Evolutionary conservation across 2,797 vertebrate species (phyloP).

Genomic region (Acipenser oxyrinchus): DNA sequence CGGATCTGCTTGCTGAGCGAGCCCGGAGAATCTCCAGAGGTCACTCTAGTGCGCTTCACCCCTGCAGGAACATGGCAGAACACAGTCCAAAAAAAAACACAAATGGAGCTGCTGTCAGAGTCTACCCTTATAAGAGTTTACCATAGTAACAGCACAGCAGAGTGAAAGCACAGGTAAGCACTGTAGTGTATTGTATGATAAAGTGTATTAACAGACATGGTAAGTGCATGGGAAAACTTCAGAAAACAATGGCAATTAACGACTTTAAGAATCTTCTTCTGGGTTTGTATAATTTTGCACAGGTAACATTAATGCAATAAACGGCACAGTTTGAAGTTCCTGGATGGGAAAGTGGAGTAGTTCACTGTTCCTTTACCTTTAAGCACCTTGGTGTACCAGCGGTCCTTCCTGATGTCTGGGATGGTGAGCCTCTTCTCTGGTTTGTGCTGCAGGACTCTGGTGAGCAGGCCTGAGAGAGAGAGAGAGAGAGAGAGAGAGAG

Average conservation of each 20-base stretch:
- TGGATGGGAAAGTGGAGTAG: no score
- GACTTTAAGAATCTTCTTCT: no score
- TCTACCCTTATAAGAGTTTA: no score
- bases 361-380: slow-evolving; percentile 44
- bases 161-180: neutral
- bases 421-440: slow-evolving; percentile 69
- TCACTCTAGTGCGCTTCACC: slow-evolving; percentile 46
- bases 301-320: no score
- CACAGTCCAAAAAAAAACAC: slow-evolving; percentile 6
- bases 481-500: neutral
- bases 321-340: no score
- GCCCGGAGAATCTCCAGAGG: slow-evolving; percentile 48
- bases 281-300: no score
- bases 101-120: neutral
- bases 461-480: slow-evolving; percentile 67
- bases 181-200: no score
- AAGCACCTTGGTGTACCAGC: slow-evolving; percentile 73
- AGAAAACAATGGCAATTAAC: no score
- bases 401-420: slow-evolving; percentile 79
- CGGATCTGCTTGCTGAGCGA: slow-evolving; percentile 65
- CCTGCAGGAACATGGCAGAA: slow-evolving; percentile 40
- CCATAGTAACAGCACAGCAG: neutral
- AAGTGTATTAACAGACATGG: no score
- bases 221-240: no score
- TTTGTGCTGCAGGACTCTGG: slow-evolving; percentile 74